Conservation (phyloP, 2,113 vertebrate genomes). For the Zeus faber region DNA sequence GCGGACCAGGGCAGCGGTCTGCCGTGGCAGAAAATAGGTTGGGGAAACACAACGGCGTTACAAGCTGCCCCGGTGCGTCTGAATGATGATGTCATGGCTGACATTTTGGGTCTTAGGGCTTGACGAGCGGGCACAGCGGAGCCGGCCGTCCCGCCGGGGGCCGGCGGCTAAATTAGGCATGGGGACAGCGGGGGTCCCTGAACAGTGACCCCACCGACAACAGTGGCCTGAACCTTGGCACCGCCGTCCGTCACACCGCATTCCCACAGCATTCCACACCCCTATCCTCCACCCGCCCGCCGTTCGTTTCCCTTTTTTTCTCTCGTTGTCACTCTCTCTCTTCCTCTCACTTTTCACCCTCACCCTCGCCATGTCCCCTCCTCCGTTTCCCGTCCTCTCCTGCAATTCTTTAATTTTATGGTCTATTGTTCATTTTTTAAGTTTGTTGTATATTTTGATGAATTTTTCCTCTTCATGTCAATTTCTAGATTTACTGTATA, state of each 20-base stretch:
- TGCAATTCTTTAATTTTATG: too few relatives aligned
- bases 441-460: too few relatives aligned
- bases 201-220: slow-evolving; percentile 64
- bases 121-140: slow-evolving; percentile 64
- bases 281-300: slow-evolving; percentile 8
- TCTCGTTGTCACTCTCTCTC: not conserved
- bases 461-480: too few relatives aligned
- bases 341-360: too few relatives aligned
- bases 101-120: slow-evolving; percentile 38
- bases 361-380: not conserved
- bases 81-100: slow-evolving; percentile 50
- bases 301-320: slow-evolving; percentile 4
- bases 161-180: slow-evolving; percentile 49
- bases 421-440: too few relatives aligned
- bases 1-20: too few relatives aligned
- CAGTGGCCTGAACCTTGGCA: slow-evolving; percentile 65
- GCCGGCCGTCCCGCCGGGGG: slow-evolving; percentile 27
- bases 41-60: too few relatives aligned
- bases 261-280: slow-evolving; percentile 30
- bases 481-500: too few relatives aligned
- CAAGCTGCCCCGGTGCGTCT: slow-evolving; percentile 41
- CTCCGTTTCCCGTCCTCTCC: not conserved
- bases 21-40: too few relatives aligned
- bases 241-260: slow-evolving; percentile 28
- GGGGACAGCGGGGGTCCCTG: slow-evolving; percentile 49